These are phyloP conservation scores for Channallabes apus DNA, from an alignment of 2,797 vertebrate genomes.

Conservation along the genomic window DNA sequence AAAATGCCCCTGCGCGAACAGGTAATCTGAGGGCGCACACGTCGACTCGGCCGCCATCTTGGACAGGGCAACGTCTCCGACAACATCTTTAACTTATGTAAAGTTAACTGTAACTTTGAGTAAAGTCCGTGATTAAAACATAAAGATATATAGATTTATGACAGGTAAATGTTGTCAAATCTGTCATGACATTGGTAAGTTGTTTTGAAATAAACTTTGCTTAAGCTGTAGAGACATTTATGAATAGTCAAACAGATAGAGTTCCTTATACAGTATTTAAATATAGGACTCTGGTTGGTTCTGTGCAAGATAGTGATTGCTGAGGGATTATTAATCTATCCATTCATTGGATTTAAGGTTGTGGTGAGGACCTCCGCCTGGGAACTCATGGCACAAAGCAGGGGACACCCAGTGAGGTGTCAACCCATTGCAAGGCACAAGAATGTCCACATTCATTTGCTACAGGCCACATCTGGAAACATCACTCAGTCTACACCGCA, in stretches of 20 bases:
- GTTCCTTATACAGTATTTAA: background rate
- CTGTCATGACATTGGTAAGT: background rate
- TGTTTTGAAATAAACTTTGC: background rate
- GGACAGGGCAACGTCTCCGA: background rate
- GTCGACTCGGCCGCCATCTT: background rate
- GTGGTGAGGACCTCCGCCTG: no score
- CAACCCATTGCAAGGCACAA: no score
- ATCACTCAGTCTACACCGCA: no score
- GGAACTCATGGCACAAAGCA: no score
- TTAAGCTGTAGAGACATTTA: background rate
- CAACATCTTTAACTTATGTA: background rate
- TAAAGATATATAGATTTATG: background rate
- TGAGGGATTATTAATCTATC: background rate
- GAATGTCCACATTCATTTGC: no score
- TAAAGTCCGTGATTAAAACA: background rate
- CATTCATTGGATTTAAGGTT: no score
- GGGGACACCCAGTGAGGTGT: no score
- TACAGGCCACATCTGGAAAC: no score
- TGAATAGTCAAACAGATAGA: background rate
- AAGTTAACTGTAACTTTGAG: background rate
- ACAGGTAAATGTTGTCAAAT: background rate
- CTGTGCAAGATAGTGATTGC: background rate
- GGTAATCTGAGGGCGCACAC: background rate
- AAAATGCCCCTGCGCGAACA: background rate
- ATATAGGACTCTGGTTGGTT: background rate